Base-by-base conservation (phyloP, 37 sponge, comb jelly and placozoan species). In the Ephydatia muelleri region DNA sequence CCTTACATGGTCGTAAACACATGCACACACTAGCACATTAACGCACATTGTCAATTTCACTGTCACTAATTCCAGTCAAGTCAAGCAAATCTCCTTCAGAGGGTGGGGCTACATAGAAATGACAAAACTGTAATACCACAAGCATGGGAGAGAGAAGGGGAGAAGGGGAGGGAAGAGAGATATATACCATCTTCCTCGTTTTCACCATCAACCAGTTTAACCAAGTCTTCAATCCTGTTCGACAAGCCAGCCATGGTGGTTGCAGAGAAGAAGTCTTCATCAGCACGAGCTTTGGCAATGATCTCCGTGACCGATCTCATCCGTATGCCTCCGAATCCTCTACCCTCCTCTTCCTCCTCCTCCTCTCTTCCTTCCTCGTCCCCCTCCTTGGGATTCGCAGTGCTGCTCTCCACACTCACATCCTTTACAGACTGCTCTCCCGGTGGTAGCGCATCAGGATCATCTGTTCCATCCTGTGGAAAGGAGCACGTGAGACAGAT, bases 41-140 rank as follows among this genome's bases (percentile, higher is more conserved):
- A 57, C 57, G 57, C 31, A 96, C 96, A 49, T 68, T 77, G 3
- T 95, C 91, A 30, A 97, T 88, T 82, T 97, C 97, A 19, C 79
- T 71, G 30, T 97, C 97, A 76, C 93, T 94, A 72, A 97, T 88
- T 23, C 86, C 93, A 14, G 79, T 85, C 27, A 88, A 19, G 49
- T 80, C 79, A 0, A 87, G 79, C 30, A 86, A 83, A 0, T 48
- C 85, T 11, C 66, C 80, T 23, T 85, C 82, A 33, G 47, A 35
- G 14, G 40, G 57, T 57, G 57, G 16, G 16, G 57, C 57, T 57
- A 57, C 57, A 6, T 43, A 43, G 43, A 43, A 43, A 6, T 43
- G 43, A 43, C 43, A 43, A 6, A 43, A 43, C 43, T 9, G 43
- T 43, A 6, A 9, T 9, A 43, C 43, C 43, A 43, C 3, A 43